Evolutionary conservation across 2,888 invertebrate species (phyloP), one percentile per base, ranked within the genome.

Genomic region (Eurytoma adleriae): DNA sequence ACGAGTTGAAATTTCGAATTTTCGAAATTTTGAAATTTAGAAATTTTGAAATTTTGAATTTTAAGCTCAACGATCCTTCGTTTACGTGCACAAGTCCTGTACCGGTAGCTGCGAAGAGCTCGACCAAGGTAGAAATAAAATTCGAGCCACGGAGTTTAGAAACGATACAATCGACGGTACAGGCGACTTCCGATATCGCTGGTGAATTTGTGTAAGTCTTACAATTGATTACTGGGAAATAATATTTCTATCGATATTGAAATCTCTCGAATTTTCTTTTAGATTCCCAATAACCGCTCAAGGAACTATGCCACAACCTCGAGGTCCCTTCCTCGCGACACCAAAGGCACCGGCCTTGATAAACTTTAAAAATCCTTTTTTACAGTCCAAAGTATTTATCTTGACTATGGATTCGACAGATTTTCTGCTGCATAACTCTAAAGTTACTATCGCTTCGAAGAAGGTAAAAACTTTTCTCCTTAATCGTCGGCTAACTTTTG

Each of bases 231-330:
- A 20, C 24, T 18, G 13, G 13, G 24, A 20, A 61, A 14, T 27
- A 16, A 2, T 61, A 61, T 30, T 30, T 30, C 3, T n/a, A 54
- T 1, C 54, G 54, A 24, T 24, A 24, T 24, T 24, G 24, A 54
- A 4, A 54, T 1, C 3, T 54, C n/a, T 54, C 0, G 16, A n/a
- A 54, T 14, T 0, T 64, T 24, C 1, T 54, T 13, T 24, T 69
- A 88, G 88, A 64, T 89, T 86, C 67, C 87, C 88, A 18, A 76
- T 89, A 18, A 82, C 86, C 7, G 88, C 85, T 1, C 82, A 78
- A 7, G 84, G 81, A 24, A 76, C 76, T 0, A 70, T 83, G 10
- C 88, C 89, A 0, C 85, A 86, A 66, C 87, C 88, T 16, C 85
- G 82, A 80, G 89, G 89, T 5, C 89, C 89, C 0, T 86, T 88